A percentile compares a stretch with the other conserved stretches of the same genome.
Evolutionary conservation across 2,888 invertebrate genomes (phyloP).

Genomic region (Clepsis dumicolana): DNA sequence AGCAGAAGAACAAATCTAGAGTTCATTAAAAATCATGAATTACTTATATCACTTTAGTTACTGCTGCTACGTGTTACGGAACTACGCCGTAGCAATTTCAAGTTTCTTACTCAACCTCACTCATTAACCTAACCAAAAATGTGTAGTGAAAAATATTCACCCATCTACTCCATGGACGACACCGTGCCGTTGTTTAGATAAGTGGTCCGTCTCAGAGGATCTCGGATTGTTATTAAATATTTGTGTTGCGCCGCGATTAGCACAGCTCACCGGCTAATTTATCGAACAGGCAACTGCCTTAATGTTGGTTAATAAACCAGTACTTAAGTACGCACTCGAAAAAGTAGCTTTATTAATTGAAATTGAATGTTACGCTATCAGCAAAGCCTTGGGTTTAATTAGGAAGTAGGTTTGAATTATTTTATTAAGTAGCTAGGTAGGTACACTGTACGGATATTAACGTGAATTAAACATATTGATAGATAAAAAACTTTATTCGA

Average conservation of each 20-base stretch:
- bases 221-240: constrained; percentile 86
- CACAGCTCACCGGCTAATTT: constrained; percentile 80
- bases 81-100: no score
- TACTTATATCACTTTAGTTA: no score
- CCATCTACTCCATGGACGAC: constrained; percentile 55
- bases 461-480: neutral
- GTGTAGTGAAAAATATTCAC: neutral
- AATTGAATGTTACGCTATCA: constrained; percentile 14
- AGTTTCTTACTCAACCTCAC: no score
- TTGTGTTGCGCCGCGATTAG: constrained; percentile 85
- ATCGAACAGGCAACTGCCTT: constrained; percentile 58
- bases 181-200: constrained; percentile 74
- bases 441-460: no score
- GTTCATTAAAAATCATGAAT: no score
- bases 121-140: no score
- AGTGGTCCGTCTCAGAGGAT: constrained; percentile 81
- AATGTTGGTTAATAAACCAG: constrained; percentile 36
- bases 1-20: no score
- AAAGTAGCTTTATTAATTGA: constrained; percentile 29
- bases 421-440: neutral
- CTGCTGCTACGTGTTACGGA: no score
- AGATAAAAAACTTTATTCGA: no score
- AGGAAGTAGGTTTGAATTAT: neutral
- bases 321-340: constrained; percentile 25
- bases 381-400: neutral